Evolutionary conservation across 1,140 invertebrate species (phyloP).

Genomic region (Hydropsyche tenuis): DNA sequence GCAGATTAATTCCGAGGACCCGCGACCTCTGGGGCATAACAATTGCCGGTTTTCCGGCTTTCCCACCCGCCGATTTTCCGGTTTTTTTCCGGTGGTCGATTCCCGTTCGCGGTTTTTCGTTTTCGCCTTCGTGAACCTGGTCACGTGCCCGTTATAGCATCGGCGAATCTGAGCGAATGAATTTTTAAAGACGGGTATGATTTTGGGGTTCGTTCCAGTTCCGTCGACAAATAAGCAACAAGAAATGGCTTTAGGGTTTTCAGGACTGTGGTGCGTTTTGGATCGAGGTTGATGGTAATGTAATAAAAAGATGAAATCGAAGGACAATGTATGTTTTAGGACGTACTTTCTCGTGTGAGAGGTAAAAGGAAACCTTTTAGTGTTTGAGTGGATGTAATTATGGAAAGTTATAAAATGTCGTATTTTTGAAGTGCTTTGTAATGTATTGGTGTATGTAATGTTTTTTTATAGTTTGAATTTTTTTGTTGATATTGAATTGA

Average conservation of each 20-base stretch:
- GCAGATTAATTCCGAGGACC: conserved; percentile 46
- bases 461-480: no score
- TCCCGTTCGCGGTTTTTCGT: no score
- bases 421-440: no score
- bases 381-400: no score
- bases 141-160: conserved; percentile 47
- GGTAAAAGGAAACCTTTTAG: no score
- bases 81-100: conserved; percentile 42
- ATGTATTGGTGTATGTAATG: no score
- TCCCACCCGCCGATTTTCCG: conserved; percentile 11
- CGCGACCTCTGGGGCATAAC: conserved; percentile 38
- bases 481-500: no score
- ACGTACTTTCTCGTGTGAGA: background rate
- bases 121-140: conserved; percentile 35
- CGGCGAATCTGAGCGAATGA: conserved; percentile 47
- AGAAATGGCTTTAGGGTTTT: no score
- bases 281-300: no score
- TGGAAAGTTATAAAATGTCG: no score
- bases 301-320: background rate
- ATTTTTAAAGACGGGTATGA: conserved; percentile 44
- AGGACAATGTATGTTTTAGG: background rate
- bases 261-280: background rate
- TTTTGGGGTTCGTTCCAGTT: conserved; percentile 1
- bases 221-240: background rate
- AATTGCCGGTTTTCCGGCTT: conserved; percentile 36